Evolutionary conservation across 2,888 invertebrate genomes (phyloP), one percentile per base, ranked within the genome.

Genomic region (Drosophila suboccidentalis): DNA sequence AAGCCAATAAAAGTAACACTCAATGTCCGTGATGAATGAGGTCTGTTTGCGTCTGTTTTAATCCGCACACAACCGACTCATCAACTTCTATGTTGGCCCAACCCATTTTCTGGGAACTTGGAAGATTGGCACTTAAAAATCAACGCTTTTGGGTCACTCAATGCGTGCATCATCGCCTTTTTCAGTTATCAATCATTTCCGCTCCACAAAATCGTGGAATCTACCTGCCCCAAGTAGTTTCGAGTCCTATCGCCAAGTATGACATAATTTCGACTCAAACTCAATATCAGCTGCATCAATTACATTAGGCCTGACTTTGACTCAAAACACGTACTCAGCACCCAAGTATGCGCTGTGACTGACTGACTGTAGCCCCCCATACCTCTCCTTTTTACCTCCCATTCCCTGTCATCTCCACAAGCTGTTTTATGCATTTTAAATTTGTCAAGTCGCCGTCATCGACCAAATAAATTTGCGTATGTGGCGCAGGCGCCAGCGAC

Each of bases 401-500:
- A 38, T 5, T 36, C 46, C 13, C 11, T 19, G 1, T 22, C 0
- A n/a, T 5, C 38, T 26, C 38, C 1, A 3, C 19, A n/a, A 13
- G 11, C 22, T 36, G 43, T 43, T 67, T 50, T 67, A 43, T 78
- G 81, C 76, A 82, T 71, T 79, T 65, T 10, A 70, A 74, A 72
- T 58, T 58, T 57, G 22, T 49, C 38, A 64, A 44, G 66, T 53
- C 72, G 51, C 43, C 73, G 65, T 78, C 82, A 78, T 76, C 76
- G 70, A 72, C 50, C 53, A 71, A 72, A 81, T 78, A 77, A 71
- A 71, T 82, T 82, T 76, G 65, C 82, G 53, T 65, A 70, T 72
- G 68, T 62, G 59, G 77, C 84, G 84, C 83, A 81, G 84, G 84
- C 84, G 87, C 84, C 87, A 78, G 68, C 62, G 82, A 70, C 82